These are phyloP conservation scores for Epinephelus fuscoguttatus DNA, from an alignment of 2,113 vertebrate genomes.

Conservation along the genomic window DNA sequence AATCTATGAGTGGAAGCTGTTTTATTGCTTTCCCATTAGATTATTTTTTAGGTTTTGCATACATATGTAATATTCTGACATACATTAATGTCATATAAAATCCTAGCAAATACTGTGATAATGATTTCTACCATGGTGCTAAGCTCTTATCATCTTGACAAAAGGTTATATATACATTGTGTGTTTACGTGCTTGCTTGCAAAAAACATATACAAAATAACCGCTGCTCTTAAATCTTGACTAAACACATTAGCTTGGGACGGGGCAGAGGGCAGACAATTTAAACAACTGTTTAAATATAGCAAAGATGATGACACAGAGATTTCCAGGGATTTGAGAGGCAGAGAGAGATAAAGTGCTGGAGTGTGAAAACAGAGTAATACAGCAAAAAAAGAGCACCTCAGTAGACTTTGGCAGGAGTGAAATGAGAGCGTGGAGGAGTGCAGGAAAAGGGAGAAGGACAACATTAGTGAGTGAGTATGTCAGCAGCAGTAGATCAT, in stretches of 20 bases:
- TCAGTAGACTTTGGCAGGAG: slow-evolving; percentile 51
- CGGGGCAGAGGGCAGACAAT: neutral
- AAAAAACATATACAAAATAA: neutral
- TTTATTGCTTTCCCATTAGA: neutral
- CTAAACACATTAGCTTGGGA: neutral
- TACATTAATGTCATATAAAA: neutral
- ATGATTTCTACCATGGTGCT: neutral
- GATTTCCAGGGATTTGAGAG: neutral
- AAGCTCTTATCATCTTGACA: neutral
- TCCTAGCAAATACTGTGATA: neutral
- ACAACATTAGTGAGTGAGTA: slow-evolving; percentile 76
- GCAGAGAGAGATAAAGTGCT: neutral
- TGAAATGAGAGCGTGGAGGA: slow-evolving; percentile 60
- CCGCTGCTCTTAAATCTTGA: neutral
- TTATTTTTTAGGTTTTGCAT: neutral
- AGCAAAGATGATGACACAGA: slow-evolving; percentile 10
- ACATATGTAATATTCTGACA: neutral
- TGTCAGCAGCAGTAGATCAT: slow-evolving; percentile 88
- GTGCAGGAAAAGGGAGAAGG: slow-evolving; percentile 68
- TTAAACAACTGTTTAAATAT: slow-evolving; percentile 6
- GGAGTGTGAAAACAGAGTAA: slow-evolving; percentile 28
- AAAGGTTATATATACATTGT: neutral
- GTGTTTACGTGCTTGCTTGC: neutral
- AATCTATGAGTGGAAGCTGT: neutral
- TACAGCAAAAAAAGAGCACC: slow-evolving; percentile 28